Percentiles rank a stretch among this genome's conserved stretches.
Evolutionary conservation across 53 echinoderm and acorn worm genomes (phyloP).

Genomic region (Pentamera pediparva): DNA sequence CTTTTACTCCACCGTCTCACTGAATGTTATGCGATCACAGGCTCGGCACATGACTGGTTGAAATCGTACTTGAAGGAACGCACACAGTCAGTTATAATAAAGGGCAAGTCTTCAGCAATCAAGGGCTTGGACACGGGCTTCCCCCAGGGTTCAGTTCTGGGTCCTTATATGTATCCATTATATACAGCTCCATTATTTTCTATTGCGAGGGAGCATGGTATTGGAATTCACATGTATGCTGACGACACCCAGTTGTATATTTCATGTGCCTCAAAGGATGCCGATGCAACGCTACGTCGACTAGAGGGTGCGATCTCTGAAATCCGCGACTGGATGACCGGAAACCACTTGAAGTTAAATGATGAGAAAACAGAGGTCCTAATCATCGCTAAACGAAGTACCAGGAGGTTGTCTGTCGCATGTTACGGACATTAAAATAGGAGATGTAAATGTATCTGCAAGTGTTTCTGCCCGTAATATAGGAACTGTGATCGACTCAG

Average conservation of each 20-base stretch:
- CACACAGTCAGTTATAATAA: slow-evolving; percentile 11
- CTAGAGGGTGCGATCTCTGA: background rate
- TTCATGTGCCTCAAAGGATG: slow-evolving; percentile 1
- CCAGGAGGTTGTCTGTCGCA: background rate
- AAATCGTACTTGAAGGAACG: slow-evolving; percentile 2
- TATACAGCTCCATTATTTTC: background rate
- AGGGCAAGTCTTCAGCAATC: background rate
- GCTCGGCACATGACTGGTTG: background rate
- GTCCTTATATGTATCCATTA: slow-evolving; percentile 4
- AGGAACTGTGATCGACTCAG: background rate
- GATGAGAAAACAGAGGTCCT: background rate
- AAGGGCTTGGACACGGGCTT: slow-evolving; percentile 8
- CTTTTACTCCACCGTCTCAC: slow-evolving; percentile 8
- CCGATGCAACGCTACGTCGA: background rate
- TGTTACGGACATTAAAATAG: slow-evolving; percentile 1
- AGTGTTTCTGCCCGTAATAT: background rate
- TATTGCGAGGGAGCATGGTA: slow-evolving; percentile 1
- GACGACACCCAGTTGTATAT: slow-evolving; percentile 3
- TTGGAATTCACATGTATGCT: slow-evolving; percentile 24
- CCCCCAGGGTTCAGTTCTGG: slow-evolving; percentile 9
- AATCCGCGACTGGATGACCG: background rate
- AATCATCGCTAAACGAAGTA: background rate
- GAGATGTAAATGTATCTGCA: background rate
- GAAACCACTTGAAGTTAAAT: slow-evolving; percentile 8
- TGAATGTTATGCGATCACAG: background rate